Evolutionary conservation across 2,888 invertebrate genomes (phyloP).

Genomic region (Willowsia nigromaculata): DNA sequence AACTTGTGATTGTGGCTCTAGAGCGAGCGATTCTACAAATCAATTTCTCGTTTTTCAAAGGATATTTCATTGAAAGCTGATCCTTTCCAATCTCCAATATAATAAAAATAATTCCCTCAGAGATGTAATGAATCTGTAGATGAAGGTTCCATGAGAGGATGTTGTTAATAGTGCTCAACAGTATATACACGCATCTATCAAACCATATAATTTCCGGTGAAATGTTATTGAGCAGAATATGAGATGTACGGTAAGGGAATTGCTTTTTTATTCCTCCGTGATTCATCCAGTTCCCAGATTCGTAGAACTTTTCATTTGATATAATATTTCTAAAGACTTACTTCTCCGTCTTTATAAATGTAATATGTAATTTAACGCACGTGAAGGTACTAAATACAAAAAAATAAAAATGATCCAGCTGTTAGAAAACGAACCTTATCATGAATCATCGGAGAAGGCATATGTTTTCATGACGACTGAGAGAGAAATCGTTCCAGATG

Average conservation of each 20-base stretch:
- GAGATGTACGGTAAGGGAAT: too few species aligned
- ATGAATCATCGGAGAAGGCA: not conserved
- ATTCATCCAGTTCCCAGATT: not conserved
- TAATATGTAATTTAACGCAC: slow-evolving; percentile 1
- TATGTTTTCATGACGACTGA: too few species aligned
- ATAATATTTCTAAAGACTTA: not conserved
- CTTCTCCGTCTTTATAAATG: not conserved
- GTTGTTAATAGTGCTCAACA: not conserved
- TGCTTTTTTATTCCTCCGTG: not conserved
- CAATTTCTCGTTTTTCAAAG: not conserved
- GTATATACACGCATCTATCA: not conserved
- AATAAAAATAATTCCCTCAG: not conserved
- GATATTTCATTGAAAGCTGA: not conserved
- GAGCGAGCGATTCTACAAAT: not conserved
- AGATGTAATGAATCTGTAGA: not conserved
- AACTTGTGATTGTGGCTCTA: too few species aligned
- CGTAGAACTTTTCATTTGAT: not conserved
- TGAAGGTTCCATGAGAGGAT: not conserved
- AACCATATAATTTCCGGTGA: not conserved
- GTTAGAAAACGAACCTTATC: not conserved
- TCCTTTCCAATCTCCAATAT: not conserved
- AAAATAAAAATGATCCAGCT: not conserved
- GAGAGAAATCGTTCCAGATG: too few species aligned
- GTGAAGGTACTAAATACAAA: not conserved
- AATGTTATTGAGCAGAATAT: too few species aligned